These are phyloP conservation scores for Tamias sibiricus DNA, from an alignment of 2,113 vertebrate genomes.

Conservation along the genomic window DNA sequence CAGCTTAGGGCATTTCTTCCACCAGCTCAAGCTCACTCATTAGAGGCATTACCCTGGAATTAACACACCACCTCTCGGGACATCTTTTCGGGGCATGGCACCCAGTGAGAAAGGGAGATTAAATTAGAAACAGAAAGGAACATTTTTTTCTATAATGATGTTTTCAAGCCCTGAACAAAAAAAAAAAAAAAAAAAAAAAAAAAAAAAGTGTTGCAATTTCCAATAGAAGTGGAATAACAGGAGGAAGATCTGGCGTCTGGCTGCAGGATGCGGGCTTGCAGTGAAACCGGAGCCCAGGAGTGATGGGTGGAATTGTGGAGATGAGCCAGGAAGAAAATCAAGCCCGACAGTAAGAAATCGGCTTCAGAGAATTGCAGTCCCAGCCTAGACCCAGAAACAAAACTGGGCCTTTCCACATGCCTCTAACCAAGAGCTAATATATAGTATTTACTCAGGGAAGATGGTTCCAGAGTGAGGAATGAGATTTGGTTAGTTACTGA, in stretches of 20 bases:
- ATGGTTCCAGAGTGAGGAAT: conserved; percentile 42
- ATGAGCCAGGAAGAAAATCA: conserved; percentile 52
- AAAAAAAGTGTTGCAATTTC: not conserved
- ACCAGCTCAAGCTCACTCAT: not conserved
- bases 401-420: not conserved
- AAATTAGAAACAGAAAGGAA: conserved; percentile 25
- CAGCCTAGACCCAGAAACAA: conserved; percentile 48
- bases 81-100: not conserved
- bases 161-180: conserved; percentile 25
- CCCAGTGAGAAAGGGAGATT: not conserved
- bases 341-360: not conserved
- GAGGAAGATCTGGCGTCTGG: not conserved
- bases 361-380: conserved; percentile 51
- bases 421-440: conserved; percentile 60
- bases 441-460: conserved; percentile 64
- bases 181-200: not conserved
- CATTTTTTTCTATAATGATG: conserved; percentile 27
- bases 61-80: not conserved
- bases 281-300: not conserved
- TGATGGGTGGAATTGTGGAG: not conserved
- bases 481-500: conserved; percentile 46
- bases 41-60: not conserved
- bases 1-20: not conserved
- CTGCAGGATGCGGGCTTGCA: not conserved
- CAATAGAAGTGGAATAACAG: not conserved